These are phyloP conservation scores for Valencia hispanica DNA, from an alignment of 2,797 vertebrate species.

Conservation along the genomic window DNA sequence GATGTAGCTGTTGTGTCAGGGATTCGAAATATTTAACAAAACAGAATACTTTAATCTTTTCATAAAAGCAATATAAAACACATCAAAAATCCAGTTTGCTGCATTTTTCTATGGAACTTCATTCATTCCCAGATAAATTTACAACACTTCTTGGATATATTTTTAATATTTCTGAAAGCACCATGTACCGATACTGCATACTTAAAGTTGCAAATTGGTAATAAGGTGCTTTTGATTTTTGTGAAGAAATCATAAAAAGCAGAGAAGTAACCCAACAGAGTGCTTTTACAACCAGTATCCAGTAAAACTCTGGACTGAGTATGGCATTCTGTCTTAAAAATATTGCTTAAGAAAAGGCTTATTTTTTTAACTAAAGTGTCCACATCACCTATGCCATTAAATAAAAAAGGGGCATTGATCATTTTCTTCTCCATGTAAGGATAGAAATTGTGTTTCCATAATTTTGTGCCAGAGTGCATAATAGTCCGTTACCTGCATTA, in stretches of 20 bases:
- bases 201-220: conserved; percentile 25
- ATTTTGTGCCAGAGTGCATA: not conserved
- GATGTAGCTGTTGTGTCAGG: not conserved
- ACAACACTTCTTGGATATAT: not conserved
- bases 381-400: not conserved
- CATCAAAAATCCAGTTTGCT: not conserved
- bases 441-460: not conserved
- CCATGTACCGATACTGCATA: conserved; percentile 7
- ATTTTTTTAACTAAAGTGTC: not conserved
- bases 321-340: not conserved
- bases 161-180: not conserved
- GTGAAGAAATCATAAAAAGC: conserved; percentile 19
- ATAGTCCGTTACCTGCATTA: not conserved
- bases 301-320: conserved; percentile 1
- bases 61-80: not conserved
- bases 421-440: conserved; percentile 1
- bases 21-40: not conserved
- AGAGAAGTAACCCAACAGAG: conserved; percentile 3
- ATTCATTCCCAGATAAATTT: not conserved
- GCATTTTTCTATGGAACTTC: not conserved
- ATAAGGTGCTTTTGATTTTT: conserved; percentile 24
- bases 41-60: not conserved
- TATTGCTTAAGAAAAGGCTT: not conserved
- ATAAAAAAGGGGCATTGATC: not conserved
- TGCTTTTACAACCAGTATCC: conserved; percentile 7